Base-by-base conservation (phyloP, 2,888 invertebrate species). In the Hartigia nigra region DNA sequence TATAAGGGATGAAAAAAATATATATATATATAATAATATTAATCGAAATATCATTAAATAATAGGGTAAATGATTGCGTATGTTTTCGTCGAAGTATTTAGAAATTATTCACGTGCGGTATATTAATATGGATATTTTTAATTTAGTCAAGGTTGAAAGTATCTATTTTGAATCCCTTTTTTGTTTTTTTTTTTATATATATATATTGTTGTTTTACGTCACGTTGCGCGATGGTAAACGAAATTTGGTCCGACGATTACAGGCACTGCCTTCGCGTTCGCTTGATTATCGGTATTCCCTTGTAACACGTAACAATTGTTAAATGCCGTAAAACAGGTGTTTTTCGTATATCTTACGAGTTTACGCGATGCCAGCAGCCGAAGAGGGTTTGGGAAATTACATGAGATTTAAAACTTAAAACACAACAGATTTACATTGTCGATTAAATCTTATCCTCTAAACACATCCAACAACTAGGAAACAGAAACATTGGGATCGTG, bases 381-480 rank as follows among this genome's bases (percentile, higher is more conserved):
- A n/a, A n/a, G n/a, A n/a, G n/a, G n/a, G n/a, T n/a, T n/a, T n/a
- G 78, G 80, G 76, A 35, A 14, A 0, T 31, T 69, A 37, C 69
- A 31, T 12, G 69, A 76, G 12, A 70, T 72, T 78, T 78, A 80
- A 80, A 79, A 85, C 77, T 84, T 80, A 81, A 84, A 87, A 86
- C 83, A 83, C 83, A 88, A 88, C 87, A 85, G 83, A 82, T 82
- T 83, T 83, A 84, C 84, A 83, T 85, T 82, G 81, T 83, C 84
- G 83, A 85, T 83, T 84, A 83, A 86, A 82, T 74, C 86, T 88
- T 86, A 87, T 80, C 80, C 80, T 75, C 81, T 84, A 86, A 86
- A 87, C 78, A 86, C 86, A 87, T 87, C 84, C 86, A 87, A 88
- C 87, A 88, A 88, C 82, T 84, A 88, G 82, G 82, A 87, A 87